Evolutionary conservation across 2,888 invertebrate species (phyloP).

Genomic region (Cyrtodaria siliqua): DNA sequence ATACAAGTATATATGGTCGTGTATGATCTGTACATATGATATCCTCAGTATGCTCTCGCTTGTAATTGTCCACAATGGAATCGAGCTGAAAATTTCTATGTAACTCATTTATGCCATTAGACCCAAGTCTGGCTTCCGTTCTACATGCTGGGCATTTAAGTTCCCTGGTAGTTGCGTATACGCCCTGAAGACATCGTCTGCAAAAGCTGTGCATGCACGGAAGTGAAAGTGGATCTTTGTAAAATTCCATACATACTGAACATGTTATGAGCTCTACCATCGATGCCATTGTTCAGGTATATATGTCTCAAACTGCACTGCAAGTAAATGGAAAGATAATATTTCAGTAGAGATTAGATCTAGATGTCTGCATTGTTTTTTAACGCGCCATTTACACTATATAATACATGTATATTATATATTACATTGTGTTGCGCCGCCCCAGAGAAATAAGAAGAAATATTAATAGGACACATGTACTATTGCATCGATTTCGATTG

Average conservation of each 20-base stretch:
- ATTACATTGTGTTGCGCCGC: no score
- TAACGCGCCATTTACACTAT: no score
- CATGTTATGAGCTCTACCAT: constrained; percentile 58
- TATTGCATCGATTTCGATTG: no score
- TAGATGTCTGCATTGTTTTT: no score
- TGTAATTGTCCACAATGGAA: constrained; percentile 50
- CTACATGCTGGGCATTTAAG: constrained; percentile 59
- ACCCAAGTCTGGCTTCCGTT: constrained; percentile 40
- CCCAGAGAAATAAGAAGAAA: no score
- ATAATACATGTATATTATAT: no score
- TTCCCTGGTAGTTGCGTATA: constrained; percentile 16
- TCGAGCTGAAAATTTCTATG: constrained; percentile 53
- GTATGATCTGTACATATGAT: constrained; percentile 28
- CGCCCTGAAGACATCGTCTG: constrained; percentile 40
- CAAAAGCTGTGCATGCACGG: constrained; percentile 63
- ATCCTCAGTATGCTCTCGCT: constrained; percentile 13
- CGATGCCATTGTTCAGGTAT: constrained; percentile 30
- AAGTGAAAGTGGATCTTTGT: constrained; percentile 52
- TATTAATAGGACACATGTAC: no score
- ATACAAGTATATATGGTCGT: constrained; percentile 23
- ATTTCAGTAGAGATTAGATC: no score
- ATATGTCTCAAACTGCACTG: no score
- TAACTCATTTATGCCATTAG: constrained; percentile 36
- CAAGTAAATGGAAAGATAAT: no score
- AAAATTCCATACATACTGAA: constrained; percentile 57